Evolutionary conservation across 2,113 vertebrate species (phyloP), one percentile per base, ranked within the genome.

Genomic region (Menidia beryllina): DNA sequence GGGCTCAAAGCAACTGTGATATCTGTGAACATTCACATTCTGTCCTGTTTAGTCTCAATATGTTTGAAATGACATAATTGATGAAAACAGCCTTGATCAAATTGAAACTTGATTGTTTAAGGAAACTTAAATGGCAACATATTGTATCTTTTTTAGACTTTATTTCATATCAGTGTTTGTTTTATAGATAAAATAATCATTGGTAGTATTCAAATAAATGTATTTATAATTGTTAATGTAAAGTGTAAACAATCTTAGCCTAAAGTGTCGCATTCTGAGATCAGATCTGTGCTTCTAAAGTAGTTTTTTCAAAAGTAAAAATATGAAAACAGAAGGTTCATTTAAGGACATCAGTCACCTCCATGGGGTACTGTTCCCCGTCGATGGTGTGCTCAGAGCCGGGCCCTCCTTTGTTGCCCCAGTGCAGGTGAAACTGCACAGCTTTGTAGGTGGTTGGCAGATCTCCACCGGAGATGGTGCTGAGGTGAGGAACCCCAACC

Each of bases 321-420:
- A 45, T 45, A 17, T n/a, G 7, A 7, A 7, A 45, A 19, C 6
- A 45, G 17, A 45, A 14, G 41, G 4, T 19, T 45, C 17, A 45
- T 19, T 45, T 2, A 45, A 19, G 7, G 17, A 11, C n/a, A 14
- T 19, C 10, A 25, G 1, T 6, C 87, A 98, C 97, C 96, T 98
- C 97, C 97, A 98, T 97, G 67, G 96, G 94, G 53, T 93, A 93
- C 81, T 80, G 94, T 30, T 95, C 89, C 49, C 96, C 95, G 0
- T 98, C 87, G 0, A 98, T 89, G 77, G 93, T 97, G 93, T 98
- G 97, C 73, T 98, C 97, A 0, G 96, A 96, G 1, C 84, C 91
- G 0, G 19, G 52, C 0, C 69, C 30, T 1, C 21, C 54, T 0
- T 27, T 1, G 0, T 0, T 7, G 19, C 96, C 97, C 97, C 97